Conservation (phyloP, 2,888 invertebrate species). For the Caenorhabditis sp. region DNA sequence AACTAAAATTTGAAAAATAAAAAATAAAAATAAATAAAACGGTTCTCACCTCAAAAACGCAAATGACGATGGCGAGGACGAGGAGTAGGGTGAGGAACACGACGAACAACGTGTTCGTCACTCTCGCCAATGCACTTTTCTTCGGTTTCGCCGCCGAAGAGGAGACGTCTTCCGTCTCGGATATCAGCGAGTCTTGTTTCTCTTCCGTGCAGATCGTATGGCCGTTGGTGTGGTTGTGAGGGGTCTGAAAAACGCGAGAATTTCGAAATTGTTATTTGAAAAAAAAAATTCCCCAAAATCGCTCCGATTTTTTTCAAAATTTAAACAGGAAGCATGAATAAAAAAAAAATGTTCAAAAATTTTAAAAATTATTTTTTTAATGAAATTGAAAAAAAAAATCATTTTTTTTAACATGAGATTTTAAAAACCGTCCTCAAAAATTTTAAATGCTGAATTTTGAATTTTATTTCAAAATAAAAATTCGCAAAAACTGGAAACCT, state of each 20-base stretch:
- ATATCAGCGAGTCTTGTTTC: slow-evolving; percentile 36
- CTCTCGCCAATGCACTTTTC: slow-evolving; percentile 15
- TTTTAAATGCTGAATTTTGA: too few relatives aligned
- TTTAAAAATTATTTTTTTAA: not conserved
- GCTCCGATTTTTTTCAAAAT: too few relatives aligned
- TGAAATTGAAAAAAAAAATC: not conserved
- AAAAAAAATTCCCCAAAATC: too few relatives aligned
- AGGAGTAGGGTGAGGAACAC: slow-evolving; percentile 61
- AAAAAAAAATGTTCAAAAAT: too few relatives aligned
- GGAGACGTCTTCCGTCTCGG: not conserved
- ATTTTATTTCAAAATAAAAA: too few relatives aligned
- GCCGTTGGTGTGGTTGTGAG: slow-evolving; percentile 21
- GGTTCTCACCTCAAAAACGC: slow-evolving; percentile 67
- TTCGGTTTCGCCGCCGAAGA: not conserved
- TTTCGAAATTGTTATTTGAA: slow-evolving; percentile 12
- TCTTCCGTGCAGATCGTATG: slow-evolving; percentile 27
- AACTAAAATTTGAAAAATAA: too few relatives aligned
- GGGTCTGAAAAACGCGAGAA: not conserved
- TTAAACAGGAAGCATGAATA: too few relatives aligned
- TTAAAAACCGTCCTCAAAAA: too few relatives aligned
- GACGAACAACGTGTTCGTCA: slow-evolving; percentile 55
- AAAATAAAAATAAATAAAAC: too few relatives aligned
- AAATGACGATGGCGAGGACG: slow-evolving; percentile 56
- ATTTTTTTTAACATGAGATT: too few relatives aligned
- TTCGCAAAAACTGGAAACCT: too few relatives aligned